Base-by-base conservation (phyloP, 2,888 invertebrate genomes). In the Tachystola acroxantha region DNA sequence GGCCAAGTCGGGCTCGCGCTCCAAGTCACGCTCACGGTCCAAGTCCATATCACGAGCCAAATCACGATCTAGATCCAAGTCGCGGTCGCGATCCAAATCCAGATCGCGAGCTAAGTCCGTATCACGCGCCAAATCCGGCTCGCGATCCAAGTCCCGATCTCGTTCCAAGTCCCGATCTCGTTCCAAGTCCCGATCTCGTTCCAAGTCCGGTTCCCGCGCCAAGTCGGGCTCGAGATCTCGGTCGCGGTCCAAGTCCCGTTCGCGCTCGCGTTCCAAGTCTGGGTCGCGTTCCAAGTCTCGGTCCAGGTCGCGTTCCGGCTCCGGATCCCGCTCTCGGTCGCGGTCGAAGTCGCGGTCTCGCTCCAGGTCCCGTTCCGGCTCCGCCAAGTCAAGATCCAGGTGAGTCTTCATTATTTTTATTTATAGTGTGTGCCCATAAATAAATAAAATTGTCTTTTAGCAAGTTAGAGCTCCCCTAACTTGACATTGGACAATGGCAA, bases 381-480 rank as follows among this genome's bases (percentile, higher is more conserved):
- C 65, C 0, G 61, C 55, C 9, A 64, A 58, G 48, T 71, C 69
- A 7, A 49, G 67, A 9, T 70, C 65, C 35, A 51, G 65, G 59
- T 66, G 45, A 41, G 42, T 41, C n/a, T n/a, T n/a, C n/a, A n/a
- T n/a, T n/a, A 9, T 3, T 25, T 25, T 1, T 10, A n/a, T 2
- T 10, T 25, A 9, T 9, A 2, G 10, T 10, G 4, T 5, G 5
- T 3, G 4, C 2, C 7, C n/a, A 25, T n/a, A 7, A 25, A 25
- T n/a, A n/a, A 7, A 25, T n/a, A 3, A 25, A 25, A 25, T 7
- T 5, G 7, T 10, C 25, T 5, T 20, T 3, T 9, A 26, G 26
- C n/a, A 2, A 3, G 26, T 2, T 26, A 1, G n/a, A n/a, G n/a
- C n/a, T n/a, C n/a, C n/a, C n/a, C n/a, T n/a, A n/a, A n/a, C n/a